Percentiles rank a stretch among this genome's conserved stretches.
phyloP scores from a whole-genome alignment of 64 coral and sea anemone genomes.

The Porites lutea region DNA sequence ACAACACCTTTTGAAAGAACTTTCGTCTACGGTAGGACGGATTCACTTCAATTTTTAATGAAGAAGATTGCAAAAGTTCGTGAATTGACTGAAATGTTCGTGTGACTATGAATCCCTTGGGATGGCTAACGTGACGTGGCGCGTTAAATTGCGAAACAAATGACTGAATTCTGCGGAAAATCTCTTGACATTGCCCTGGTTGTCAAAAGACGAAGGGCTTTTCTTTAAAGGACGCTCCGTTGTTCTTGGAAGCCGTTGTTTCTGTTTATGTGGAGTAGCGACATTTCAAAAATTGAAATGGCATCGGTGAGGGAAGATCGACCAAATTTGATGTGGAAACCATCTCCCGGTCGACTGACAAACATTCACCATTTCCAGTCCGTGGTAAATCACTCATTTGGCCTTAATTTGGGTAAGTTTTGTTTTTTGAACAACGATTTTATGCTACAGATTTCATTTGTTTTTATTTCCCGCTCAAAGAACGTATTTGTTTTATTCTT shows the following conservation, averaged over 20 bases:
- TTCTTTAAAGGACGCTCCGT: conserved; percentile 1
- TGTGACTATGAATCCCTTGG: neutral
- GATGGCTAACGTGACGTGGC: conserved; percentile 51
- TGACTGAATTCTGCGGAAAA: neutral
- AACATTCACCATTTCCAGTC: conserved; percentile 89
- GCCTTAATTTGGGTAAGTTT: conserved; percentile 77
- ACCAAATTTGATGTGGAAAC: conserved; percentile 80
- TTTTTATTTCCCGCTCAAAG: no score
- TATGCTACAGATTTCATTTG: no score
- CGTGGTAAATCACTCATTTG: conserved; percentile 70
- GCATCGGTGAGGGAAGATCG: conserved; percentile 75
- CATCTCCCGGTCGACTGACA: conserved; percentile 43
- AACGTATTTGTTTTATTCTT: no score
- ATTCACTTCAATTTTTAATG: conserved; percentile 18
- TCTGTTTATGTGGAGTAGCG: neutral
- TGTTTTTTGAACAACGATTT: no score
- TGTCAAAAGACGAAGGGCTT: neutral
- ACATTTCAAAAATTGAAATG: conserved; percentile 29
- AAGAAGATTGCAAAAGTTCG: neutral
- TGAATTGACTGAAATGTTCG: neutral
- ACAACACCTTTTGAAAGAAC: neutral
- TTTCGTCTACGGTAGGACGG: neutral
- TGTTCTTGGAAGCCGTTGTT: neutral
- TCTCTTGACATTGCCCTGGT: neutral
- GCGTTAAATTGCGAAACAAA: conserved; percentile 53